These are phyloP conservation scores for Cyclophora punctaria DNA, from an alignment of 2,888 invertebrate genomes.

Conservation along the genomic window DNA sequence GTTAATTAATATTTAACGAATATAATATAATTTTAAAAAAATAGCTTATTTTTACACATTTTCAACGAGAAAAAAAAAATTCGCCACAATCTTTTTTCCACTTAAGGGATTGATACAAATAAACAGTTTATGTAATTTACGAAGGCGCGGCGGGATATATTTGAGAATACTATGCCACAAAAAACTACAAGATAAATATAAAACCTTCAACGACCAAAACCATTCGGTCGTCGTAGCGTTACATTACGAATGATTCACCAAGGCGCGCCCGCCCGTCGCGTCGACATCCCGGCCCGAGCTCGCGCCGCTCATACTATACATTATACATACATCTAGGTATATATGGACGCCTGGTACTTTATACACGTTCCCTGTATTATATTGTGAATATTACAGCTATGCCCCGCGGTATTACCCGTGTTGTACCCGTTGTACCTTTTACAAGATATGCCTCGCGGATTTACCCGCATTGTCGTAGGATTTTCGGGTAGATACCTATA, in stretches of 20 bases:
- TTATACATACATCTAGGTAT: conserved; percentile 7
- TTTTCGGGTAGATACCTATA: no score
- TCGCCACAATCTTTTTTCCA: no score
- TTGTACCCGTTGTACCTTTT: not conserved
- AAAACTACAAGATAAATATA: conserved; percentile 1
- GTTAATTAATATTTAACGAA: no score
- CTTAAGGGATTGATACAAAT: no score
- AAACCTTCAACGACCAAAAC: conserved; percentile 36
- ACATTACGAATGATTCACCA: conserved; percentile 66
- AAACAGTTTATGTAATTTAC: no score
- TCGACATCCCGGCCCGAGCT: conserved; percentile 36
- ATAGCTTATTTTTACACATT: no score
- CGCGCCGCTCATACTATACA: conserved; percentile 27
- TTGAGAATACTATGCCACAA: no score
- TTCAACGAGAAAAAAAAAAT: no score
- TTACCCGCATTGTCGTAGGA: no score
- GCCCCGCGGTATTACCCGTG: not conserved
- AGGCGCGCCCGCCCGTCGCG: conserved; percentile 44
- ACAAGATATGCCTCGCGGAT: no score
- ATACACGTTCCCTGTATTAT: not conserved
- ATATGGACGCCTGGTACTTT: not conserved
- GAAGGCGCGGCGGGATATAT: no score
- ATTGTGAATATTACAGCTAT: not conserved
- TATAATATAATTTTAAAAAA: no score
- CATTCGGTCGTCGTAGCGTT: conserved; percentile 16